Evolutionary conservation across 2,888 invertebrate genomes (phyloP), one percentile per base, ranked within the genome.

Genomic region (Polietes domitor): DNA sequence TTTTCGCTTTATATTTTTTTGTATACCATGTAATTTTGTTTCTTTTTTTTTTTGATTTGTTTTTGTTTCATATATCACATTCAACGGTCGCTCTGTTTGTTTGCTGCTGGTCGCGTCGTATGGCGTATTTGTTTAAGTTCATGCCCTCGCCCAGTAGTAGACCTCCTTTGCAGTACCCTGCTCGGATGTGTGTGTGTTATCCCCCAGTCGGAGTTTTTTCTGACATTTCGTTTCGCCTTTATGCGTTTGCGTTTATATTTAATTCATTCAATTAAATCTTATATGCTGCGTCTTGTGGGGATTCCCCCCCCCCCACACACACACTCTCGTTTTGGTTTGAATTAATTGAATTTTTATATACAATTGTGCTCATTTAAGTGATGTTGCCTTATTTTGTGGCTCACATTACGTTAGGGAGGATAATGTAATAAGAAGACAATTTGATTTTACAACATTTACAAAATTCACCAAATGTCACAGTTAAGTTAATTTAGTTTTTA

Each of bases 261-360:
- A 63, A 78, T 78, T 79, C 68, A 77, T 77, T 78, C 58, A 77
- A 74, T 75, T 70, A 74, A 53, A 68, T 80, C 78, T 61, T 58
- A 28, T 47, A 47, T 68, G 43, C 10, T 24, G 63, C 28, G 3
- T 32, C 17, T 43, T 28, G 12, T 61, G 24, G 21, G 12, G 43
- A 61, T 41, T 47, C 41, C n/a, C 63, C 37, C 43, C n/a, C n/a
- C n/a, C n/a, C n/a, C n/a, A n/a, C n/a, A n/a, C n/a, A n/a, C n/a
- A n/a, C n/a, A n/a, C n/a, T n/a, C n/a, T 55, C 24, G n/a, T 28
- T 28, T 37, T 61, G 26, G 26, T 68, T 68, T 41, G 43, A 68
- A 68, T 68, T 68, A 68, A 68, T 68, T 24, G 43, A 12, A 21
- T 43, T 47, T 47, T 70, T 28, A 47, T 70, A 43, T 37, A 12